Conservation (phyloP, 2,888 invertebrate genomes). For the Sialis fuliginosa region DNA sequence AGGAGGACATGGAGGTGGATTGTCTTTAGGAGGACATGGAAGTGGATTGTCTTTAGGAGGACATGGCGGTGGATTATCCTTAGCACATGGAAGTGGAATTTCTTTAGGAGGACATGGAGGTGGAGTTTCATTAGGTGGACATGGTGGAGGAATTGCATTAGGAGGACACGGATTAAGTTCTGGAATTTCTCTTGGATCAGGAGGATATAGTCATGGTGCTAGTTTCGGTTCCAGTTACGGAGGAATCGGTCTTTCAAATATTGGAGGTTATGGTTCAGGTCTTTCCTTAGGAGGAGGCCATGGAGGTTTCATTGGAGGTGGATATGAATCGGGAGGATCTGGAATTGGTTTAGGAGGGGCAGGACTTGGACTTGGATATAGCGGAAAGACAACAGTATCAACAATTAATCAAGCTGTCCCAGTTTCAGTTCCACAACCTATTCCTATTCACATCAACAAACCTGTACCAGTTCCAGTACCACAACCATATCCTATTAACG, state of each 20-base stretch:
- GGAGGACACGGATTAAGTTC: constrained; percentile 7
- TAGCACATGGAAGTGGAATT: constrained; percentile 6
- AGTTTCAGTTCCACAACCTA: constrained; percentile 23
- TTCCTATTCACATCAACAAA: constrained; percentile 27
- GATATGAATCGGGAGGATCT: constrained; percentile 4
- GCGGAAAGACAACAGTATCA: constrained; percentile 20
- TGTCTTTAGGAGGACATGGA: constrained; percentile 7
- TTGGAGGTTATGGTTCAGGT: constrained; percentile 7
- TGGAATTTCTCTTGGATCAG: constrained; percentile 5
- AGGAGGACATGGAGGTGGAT: constrained; percentile 8
- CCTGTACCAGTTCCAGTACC: constrained; percentile 33
- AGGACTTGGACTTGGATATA: constrained; percentile 16
- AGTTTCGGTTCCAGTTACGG: constrained; percentile 9
- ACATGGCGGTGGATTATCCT: constrained; percentile 9
- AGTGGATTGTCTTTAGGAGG: constrained; percentile 8
- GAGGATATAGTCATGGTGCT: constrained; percentile 8
- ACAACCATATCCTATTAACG: constrained; percentile 30
- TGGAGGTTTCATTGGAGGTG: constrained; percentile 4
- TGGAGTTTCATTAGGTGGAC: constrained; percentile 6
- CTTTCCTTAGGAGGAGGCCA: constrained; percentile 4
- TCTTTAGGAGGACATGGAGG: constrained; percentile 5
- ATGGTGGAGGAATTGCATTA: background rate
- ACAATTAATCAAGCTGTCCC: constrained; percentile 20
- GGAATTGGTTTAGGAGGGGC: constrained; percentile 10
- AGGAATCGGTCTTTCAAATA: constrained; percentile 16